These are phyloP conservation scores for Frieseomelitta varia DNA, from an alignment of 1,140 invertebrate species.

Conservation along the genomic window DNA sequence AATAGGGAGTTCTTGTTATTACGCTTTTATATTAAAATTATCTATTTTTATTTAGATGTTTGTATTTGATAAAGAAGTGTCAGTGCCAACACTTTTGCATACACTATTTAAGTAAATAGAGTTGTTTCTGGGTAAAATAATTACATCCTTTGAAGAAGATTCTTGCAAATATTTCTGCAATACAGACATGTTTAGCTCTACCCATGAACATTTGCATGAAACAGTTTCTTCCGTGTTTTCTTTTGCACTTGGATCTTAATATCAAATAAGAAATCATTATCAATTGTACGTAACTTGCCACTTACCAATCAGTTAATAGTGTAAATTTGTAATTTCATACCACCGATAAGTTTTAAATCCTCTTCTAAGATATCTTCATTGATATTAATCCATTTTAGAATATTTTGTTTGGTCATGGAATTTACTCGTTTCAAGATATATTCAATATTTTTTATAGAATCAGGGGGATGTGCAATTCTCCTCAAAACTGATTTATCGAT, in stretches of 20 bases:
- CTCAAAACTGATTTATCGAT: neutral
- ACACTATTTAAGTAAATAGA: neutral
- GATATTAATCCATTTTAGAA: conserved; percentile 22
- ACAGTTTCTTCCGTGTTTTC: neutral
- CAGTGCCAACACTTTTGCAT: neutral
- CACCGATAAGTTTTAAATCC: conserved; percentile 16
- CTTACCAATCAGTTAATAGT: too few species aligned
- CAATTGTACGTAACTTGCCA: neutral
- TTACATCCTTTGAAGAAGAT: conserved; percentile 11
- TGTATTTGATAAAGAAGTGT: neutral
- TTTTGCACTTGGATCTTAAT: neutral
- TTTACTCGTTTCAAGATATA: conserved; percentile 11
- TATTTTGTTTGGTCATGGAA: neutral
- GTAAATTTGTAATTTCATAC: neutral
- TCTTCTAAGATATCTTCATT: conserved; percentile 20
- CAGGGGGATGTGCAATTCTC: neutral
- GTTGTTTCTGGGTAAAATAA: neutral
- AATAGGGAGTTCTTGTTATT: neutral
- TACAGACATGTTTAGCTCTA: neutral
- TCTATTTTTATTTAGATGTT: neutral
- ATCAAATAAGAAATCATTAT: neutral
- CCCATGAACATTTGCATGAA: conserved; percentile 15
- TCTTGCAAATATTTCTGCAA: conserved; percentile 16
- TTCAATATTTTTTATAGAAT: neutral
- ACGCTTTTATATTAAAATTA: neutral